A percentile compares a stretch with the other conserved stretches of the same genome.
Evolutionary conservation across 1,140 invertebrate species (phyloP).

Genomic region (Lucilia sericata): DNA sequence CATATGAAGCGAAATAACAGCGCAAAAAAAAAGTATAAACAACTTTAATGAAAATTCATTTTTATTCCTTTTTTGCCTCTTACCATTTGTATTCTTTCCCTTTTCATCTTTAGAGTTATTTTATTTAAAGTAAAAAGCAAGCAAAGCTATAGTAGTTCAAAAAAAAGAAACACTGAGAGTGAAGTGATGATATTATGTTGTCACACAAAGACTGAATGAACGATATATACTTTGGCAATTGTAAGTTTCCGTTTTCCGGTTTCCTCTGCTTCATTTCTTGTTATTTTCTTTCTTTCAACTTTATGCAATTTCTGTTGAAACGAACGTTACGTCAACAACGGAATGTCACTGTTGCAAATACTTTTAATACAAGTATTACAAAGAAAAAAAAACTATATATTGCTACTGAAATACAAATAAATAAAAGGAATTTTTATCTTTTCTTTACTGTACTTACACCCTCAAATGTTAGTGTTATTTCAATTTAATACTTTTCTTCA

Average conservation of each 20-base stretch:
- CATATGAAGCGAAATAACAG: neutral
- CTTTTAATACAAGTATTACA: no score
- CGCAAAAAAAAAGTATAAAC: neutral
- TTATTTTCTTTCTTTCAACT: neutral
- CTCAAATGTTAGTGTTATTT: neutral
- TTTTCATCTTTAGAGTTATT: neutral
- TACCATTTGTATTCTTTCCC: neutral
- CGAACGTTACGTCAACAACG: neutral
- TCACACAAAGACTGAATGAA: neutral
- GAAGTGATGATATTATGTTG: constrained; percentile 1
- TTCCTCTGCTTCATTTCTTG: neutral
- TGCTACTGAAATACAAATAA: neutral
- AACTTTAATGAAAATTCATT: constrained; percentile 37
- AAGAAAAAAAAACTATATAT: no score
- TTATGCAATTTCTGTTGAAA: neutral
- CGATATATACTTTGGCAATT: neutral
- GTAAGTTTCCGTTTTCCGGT: neutral
- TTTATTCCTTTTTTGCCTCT: neutral
- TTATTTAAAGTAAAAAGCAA: neutral
- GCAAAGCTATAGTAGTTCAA: neutral
- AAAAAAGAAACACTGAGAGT: neutral
- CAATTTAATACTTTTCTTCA: neutral
- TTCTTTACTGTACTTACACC: neutral
- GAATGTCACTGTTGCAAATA: neutral
- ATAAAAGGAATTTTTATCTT: neutral